Evolutionary conservation across 2,797 vertebrate species (phyloP).

Genomic region (Spinus pinus): DNA sequence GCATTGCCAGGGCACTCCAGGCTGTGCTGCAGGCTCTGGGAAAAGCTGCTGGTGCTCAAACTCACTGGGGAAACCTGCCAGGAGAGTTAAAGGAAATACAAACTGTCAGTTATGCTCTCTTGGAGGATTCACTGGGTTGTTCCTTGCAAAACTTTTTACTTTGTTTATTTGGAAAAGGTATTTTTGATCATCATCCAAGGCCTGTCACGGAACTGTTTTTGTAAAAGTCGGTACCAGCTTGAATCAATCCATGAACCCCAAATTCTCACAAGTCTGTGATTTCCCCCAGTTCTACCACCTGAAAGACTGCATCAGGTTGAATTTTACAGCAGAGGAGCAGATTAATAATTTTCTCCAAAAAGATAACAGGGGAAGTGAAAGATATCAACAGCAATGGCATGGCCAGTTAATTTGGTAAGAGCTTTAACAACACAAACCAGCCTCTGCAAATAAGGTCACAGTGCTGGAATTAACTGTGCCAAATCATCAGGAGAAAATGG

Average conservation of each 20-base stretch:
- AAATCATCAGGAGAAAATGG: not conserved
- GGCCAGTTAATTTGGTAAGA: not conserved
- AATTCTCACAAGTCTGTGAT: not conserved
- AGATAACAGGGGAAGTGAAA: not conserved
- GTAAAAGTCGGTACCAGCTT: not conserved
- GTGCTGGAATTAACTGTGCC: not conserved
- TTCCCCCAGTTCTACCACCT: not conserved
- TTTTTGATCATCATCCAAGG: not conserved
- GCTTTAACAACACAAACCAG: not conserved
- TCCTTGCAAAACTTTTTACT: not conserved
- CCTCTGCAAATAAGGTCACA: not conserved
- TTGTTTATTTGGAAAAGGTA: not conserved
- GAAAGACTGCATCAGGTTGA: not conserved
- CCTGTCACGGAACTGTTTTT: not conserved
- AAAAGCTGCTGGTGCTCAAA: not conserved
- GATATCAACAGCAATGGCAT: not conserved
- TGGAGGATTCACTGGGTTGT: not conserved
- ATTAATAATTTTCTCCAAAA: not conserved
- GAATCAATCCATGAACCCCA: not conserved
- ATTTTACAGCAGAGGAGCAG: not conserved
- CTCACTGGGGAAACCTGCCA: not conserved
- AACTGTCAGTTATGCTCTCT: not conserved
- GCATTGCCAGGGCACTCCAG: not conserved
- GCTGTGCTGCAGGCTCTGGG: not conserved
- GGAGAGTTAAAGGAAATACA: not conserved